Percentiles rank a stretch among this genome's conserved stretches.
Evolutionary conservation across 2,888 invertebrate species (phyloP).

Genomic region (Heliconius erato): DNA sequence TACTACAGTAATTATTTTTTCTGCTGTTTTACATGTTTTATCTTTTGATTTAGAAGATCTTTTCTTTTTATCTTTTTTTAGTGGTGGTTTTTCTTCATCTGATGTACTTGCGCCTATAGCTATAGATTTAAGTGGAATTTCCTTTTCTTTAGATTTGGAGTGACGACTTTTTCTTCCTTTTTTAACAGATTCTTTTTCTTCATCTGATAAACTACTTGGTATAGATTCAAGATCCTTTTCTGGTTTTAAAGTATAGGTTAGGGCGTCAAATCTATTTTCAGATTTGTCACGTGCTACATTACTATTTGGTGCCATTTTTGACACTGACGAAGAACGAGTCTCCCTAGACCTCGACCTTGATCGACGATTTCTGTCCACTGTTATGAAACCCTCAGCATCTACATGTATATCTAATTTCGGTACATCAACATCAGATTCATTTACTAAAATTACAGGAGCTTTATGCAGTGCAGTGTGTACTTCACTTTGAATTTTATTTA

Average conservation of each 20-base stretch:
- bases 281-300: constrained; percentile 67
- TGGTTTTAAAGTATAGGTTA: constrained; percentile 64
- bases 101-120: constrained; percentile 59
- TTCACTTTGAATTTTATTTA: constrained; percentile 58
- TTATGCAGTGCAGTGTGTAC: constrained; percentile 53
- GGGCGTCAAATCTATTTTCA: constrained; percentile 73
- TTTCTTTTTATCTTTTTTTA: constrained; percentile 75
- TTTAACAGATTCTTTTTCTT: constrained; percentile 59
- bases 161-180: constrained; percentile 69
- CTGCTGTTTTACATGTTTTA: constrained; percentile 51
- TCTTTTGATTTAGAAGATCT: constrained; percentile 65
- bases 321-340: constrained; percentile 65
- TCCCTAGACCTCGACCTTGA: constrained; percentile 86
- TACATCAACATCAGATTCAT: constrained; percentile 65
- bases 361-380: constrained; percentile 78
- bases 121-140: constrained; percentile 60
- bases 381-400: constrained; percentile 81
- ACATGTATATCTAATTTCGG: constrained; percentile 64
- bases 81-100: constrained; percentile 66
- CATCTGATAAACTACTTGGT: constrained; percentile 57
- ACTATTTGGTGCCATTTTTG: constrained; percentile 58
- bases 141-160: constrained; percentile 78
- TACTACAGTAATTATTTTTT: constrained; percentile 49
- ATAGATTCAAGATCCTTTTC: constrained; percentile 59
- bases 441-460: constrained; percentile 74